Evolutionary conservation across 2,888 invertebrate genomes (phyloP).

Genomic region (Pedicia rivosa): DNA sequence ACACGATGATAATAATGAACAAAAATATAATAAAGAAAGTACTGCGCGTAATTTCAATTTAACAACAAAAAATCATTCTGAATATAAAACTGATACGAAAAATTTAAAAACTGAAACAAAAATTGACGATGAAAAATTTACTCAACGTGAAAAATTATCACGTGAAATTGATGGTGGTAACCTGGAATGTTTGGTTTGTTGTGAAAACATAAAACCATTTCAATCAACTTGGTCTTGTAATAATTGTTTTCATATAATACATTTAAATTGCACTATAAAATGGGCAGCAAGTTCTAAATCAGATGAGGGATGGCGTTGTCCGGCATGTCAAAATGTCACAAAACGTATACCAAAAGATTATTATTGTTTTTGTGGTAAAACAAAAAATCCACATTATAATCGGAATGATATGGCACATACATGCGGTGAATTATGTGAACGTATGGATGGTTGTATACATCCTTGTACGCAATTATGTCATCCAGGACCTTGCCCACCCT

Average conservation of each 20-base stretch:
- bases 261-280: constrained; percentile 74
- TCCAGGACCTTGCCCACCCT: constrained; percentile 89
- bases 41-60: too few species aligned
- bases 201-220: constrained; percentile 63
- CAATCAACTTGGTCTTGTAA: constrained; percentile 82
- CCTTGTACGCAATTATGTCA: constrained; percentile 74
- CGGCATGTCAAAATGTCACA: constrained; percentile 80
- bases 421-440: constrained; percentile 74
- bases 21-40: too few species aligned
- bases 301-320: constrained; percentile 85
- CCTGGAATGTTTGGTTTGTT: constrained; percentile 90
- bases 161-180: constrained; percentile 67
- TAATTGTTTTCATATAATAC: constrained; percentile 85
- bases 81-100: too few species aligned
- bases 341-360: constrained; percentile 62
- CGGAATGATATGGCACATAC: constrained; percentile 73
- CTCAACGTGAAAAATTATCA: constrained; percentile 69
- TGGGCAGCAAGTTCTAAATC: constrained; percentile 79
- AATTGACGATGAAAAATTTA: constrained; percentile 32
- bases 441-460: constrained; percentile 39
- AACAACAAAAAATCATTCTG: too few species aligned
- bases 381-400: constrained; percentile 55
- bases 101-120: too few species aligned
- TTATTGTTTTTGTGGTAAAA: constrained; percentile 79
- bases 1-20: too few species aligned